Evolutionary conservation across 2,888 invertebrate genomes (phyloP).

Genomic region (Pegoplata infirma): DNA sequence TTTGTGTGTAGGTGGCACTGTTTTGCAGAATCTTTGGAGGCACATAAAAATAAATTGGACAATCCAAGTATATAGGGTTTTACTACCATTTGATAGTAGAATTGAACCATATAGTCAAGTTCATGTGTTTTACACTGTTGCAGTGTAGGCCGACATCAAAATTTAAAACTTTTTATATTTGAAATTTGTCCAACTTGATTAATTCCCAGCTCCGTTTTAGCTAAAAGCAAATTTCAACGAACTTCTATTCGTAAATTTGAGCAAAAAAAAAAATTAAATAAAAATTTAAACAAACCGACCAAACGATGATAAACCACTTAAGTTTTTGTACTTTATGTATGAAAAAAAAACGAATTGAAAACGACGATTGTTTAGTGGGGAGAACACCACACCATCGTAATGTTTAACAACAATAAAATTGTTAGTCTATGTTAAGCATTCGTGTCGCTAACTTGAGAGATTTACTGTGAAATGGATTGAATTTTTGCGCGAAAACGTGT

Average conservation of each 20-base stretch:
- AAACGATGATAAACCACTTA: slow-evolving; percentile 25
- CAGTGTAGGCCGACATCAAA: too few species aligned
- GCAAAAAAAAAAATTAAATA: neutral
- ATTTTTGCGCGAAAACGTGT: slow-evolving; percentile 43
- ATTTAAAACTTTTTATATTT: too few species aligned
- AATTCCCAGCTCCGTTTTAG: slow-evolving; percentile 31
- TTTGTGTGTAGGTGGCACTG: too few species aligned
- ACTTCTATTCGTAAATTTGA: slow-evolving; percentile 32
- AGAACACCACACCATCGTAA: neutral
- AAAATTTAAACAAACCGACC: neutral
- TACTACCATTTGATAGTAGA: too few species aligned
- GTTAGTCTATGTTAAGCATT: slow-evolving; percentile 61
- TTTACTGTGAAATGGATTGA: slow-evolving; percentile 34
- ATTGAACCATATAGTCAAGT: too few species aligned
- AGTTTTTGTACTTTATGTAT: neutral
- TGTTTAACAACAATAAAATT: slow-evolving; percentile 9
- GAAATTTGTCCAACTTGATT: too few species aligned
- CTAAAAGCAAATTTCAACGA: slow-evolving; percentile 38
- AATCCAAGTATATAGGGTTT: too few species aligned
- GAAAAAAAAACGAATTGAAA: neutral
- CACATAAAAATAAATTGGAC: too few species aligned
- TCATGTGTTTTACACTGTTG: too few species aligned
- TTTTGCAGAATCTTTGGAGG: too few species aligned
- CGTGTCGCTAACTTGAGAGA: slow-evolving; percentile 52
- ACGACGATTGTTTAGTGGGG: slow-evolving; percentile 1